Evolutionary conservation across 2,797 vertebrate genomes (phyloP), one percentile per base, ranked within the genome.

Genomic region (Falco columbarius): DNA sequence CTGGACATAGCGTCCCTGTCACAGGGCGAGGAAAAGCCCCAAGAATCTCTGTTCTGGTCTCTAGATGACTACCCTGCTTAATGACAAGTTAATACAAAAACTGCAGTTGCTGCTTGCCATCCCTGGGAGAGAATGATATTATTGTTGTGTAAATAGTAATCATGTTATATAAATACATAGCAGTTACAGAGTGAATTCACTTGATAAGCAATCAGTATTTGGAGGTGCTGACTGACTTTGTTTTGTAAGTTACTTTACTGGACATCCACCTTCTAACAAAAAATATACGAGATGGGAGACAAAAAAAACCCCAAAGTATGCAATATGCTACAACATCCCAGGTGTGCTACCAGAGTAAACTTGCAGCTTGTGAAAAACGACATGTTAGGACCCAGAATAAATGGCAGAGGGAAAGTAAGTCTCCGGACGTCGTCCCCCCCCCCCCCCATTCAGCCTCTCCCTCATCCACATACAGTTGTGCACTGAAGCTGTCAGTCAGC

Each of bases 61-160:
- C 42, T 26, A 47, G 38, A 77, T 1, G 9, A 90, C 59, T 67
- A 75, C 23, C 27, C 70, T 86, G 52, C 51, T 82, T 91, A 56
- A 80, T 32, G 40, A 91, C 46, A 84, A 75, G 40, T 47, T 84
- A 67, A 91, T 11, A 67, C 46, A 67, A 93, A 82, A 91, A 44
- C 44, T 87, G 68, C 87, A 82, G 66, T 63, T 76, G 84, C 46
- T 63, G 84, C 86, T 95, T 86, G 85, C 80, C 32, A 76, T 85
- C 63, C 90, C 65, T 92, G 62, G 49, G 38, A 91, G 29, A 91
- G 83, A 87, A 56, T 62, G 84, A 84, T 86, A 70, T 63, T 79
- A 74, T n/a, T 83, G 83, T 63, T 94, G 44, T 32, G 80, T 49
- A 95, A 92, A 95, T 38, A 83, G 88, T n/a, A 92, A 91, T 89